Base-by-base conservation (phyloP, 2,113 vertebrate species). In the Myiozetetes cayanensis region DNA sequence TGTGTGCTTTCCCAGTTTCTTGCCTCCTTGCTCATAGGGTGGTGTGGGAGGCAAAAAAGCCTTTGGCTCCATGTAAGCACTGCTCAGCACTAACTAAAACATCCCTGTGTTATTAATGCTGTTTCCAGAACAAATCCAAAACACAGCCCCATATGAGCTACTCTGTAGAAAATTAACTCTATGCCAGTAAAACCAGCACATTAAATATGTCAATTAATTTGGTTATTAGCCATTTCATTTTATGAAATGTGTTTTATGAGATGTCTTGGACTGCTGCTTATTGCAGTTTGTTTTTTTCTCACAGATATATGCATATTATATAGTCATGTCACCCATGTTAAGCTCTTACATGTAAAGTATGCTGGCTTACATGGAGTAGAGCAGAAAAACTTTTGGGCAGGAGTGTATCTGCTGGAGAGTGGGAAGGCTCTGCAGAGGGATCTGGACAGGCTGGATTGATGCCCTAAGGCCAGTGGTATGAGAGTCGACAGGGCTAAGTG, bases 21-120 rank as follows among this genome's bases (percentile, higher is more conserved):
- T 52, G 17, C n/a, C 30, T 63, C 3, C 56, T 73, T 0, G 0
- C 9, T 66, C 30, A 17, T 18, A 39, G 25, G n/a, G n/a, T 66
- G 24, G 30, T 79, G n/a, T 73, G 52, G 73, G 52, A 67, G 46
- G 30, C 52, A 79, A 30, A 79, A 79, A 53, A 66, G 23, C 28
- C 16, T 39, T 59, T 39, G 14, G 5, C 20, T 72, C 22, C 44
- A 28, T 66, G 9, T 50, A n/a, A 52, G 24, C 20, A 25, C 58
- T 78, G 58, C 49, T 52, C 50, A 59, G 28, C 28, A 30, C 30
- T n/a, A 52, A 28, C 33, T 52, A 71, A 78, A 58, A 58, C 9
- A n/a, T 44, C 15, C 16, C 33, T 30, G 20, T 30, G 6, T 72
- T 52, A 46, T 39, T 33, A 52, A 19, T 21, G 9, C 14, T 59